phyloP scores from a whole-genome alignment of 2,797 vertebrate species.

The Cyclopterus lumpus region DNA sequence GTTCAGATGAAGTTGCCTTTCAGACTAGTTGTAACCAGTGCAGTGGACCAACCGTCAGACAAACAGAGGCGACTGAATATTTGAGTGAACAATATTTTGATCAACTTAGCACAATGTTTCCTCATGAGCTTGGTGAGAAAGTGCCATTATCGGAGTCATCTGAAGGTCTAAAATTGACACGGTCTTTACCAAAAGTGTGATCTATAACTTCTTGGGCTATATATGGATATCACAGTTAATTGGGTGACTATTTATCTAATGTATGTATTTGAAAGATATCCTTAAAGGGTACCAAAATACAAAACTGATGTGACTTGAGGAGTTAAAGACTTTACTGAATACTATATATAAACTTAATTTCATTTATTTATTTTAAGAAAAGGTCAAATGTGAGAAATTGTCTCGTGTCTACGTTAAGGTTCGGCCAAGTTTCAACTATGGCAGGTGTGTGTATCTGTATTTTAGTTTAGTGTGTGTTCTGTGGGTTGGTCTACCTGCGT shows the following conservation, averaged over 20 bases:
- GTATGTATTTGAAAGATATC: conserved; percentile 25
- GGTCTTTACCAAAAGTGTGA: conserved; percentile 4
- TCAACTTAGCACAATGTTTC: neutral
- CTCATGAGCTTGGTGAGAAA: neutral
- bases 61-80: neutral
- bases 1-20: neutral
- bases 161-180: neutral
- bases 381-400: conserved; percentile 20
- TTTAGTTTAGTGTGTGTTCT: neutral
- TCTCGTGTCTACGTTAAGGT: conserved; percentile 28
- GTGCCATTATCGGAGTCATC: neutral
- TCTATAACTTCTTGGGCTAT: neutral
- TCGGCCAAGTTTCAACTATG: conserved; percentile 16
- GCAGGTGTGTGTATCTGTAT: neutral
- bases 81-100: neutral
- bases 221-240: neutral
- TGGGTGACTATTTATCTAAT: neutral
- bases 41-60: conserved; percentile 19
- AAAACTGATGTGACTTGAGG: conserved; percentile 32
- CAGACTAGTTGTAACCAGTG: conserved; percentile 7
- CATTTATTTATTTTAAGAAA: conserved; percentile 29
- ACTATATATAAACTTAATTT: conserved; percentile 24
- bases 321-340: conserved; percentile 3
- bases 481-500: neutral
- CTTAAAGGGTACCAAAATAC: conserved; percentile 29